Evolutionary conservation across 2,797 vertebrate species (phyloP).

Genomic region (Sebastes aleutianus): DNA sequence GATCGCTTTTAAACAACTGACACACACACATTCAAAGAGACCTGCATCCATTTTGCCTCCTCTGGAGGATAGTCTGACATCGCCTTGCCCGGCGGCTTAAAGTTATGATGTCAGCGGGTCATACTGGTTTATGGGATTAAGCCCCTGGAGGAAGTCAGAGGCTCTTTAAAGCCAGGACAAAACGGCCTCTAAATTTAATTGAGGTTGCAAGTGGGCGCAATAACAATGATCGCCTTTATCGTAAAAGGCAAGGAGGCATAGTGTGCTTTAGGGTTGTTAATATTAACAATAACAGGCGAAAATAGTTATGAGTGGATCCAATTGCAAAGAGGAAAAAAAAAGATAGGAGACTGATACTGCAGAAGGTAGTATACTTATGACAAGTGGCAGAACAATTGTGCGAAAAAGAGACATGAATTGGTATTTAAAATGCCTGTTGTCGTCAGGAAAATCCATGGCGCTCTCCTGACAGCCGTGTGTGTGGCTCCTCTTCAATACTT

Average conservation of each 20-base stretch:
- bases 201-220: conserved; percentile 75
- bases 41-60: conserved; percentile 41
- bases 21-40: conserved; percentile 22
- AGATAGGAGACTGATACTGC: not conserved
- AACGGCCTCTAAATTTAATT: conserved; percentile 82
- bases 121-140: conserved; percentile 77
- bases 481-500: conserved; percentile 23
- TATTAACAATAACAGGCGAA: conserved; percentile 43
- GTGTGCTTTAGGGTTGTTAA: conserved; percentile 49
- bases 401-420: conserved; percentile 4
- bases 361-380: not conserved
- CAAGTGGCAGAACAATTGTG: conserved; percentile 19
- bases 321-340: conserved; percentile 6
- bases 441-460: not conserved
- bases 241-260: conserved; percentile 63
- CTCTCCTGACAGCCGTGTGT: conserved; percentile 29
- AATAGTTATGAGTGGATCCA: conserved; percentile 27
- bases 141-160: conserved; percentile 70
- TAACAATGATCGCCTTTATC: conserved; percentile 75
- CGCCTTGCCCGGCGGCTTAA: conserved; percentile 56
- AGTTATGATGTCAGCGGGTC: conserved; percentile 76
- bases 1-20: conserved; percentile 11
- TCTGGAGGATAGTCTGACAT: conserved; percentile 51
- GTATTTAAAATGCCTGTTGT: conserved; percentile 52
- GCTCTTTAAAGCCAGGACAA: conserved; percentile 76